Percentiles rank a stretch among this genome's conserved stretches.
phyloP scores from a whole-genome alignment of 2,888 invertebrate species.

The Cetonia aurata region DNA sequence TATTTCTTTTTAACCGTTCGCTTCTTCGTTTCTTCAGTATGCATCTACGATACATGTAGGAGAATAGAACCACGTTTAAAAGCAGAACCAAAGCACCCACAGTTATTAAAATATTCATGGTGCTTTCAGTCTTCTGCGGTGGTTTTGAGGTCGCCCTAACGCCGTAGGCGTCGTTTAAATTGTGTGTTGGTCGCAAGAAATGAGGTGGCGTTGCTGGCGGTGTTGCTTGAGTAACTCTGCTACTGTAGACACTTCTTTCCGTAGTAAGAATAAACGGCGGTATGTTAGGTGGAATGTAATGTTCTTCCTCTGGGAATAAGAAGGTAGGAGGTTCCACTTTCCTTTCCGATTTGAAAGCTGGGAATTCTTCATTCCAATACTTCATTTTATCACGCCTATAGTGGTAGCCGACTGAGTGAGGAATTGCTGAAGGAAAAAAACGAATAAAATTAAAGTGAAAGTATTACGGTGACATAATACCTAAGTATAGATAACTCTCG shows the following conservation, averaged over 20 bases:
- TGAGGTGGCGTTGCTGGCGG: neutral
- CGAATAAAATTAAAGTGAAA: slow-evolving; percentile 6
- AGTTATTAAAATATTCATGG: slow-evolving; percentile 74
- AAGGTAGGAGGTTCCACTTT: neutral
- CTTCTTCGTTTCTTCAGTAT: slow-evolving; percentile 70
- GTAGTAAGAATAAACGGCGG: slow-evolving; percentile 16
- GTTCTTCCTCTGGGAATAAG: neutral
- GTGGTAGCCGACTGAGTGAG: slow-evolving; percentile 65
- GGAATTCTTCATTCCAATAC: slow-evolving; percentile 88
- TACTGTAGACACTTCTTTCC: neutral
- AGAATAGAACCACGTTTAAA: slow-evolving; percentile 79
- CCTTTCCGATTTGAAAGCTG: slow-evolving; percentile 59
- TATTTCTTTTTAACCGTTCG: slow-evolving; percentile 65
- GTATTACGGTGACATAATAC: slow-evolving; percentile 65
- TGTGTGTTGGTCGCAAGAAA: neutral
- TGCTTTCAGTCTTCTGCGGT: slow-evolving; percentile 61
- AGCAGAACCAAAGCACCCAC: slow-evolving; percentile 79
- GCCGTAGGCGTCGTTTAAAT: neutral
- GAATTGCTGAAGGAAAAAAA: slow-evolving; percentile 51
- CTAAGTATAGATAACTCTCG: slow-evolving; percentile 83
- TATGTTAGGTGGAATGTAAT: slow-evolving; percentile 6
- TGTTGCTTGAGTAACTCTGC: neutral
- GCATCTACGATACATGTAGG: slow-evolving; percentile 77
- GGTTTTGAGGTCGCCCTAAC: slow-evolving; percentile 7
- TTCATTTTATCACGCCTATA: slow-evolving; percentile 58